Evolutionary conservation across 2,797 vertebrate genomes (phyloP).

Genomic region (Notamacropus eugenii): DNA sequence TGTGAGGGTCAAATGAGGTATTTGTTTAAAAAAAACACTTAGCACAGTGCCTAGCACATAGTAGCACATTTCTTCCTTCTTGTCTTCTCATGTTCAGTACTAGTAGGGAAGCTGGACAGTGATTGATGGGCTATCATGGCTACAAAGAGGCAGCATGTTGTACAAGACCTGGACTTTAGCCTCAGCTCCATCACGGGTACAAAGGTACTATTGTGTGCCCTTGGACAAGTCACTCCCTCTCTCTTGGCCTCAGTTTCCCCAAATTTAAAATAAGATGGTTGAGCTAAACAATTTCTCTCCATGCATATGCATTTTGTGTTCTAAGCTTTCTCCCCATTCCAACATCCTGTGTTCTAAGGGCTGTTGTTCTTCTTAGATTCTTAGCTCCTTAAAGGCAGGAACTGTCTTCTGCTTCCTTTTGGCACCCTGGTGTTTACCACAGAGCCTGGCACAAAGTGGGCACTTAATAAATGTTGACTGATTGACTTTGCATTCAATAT

Average conservation of each 20-base stretch:
- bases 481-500: neutral
- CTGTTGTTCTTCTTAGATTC: neutral
- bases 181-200: neutral
- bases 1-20: neutral
- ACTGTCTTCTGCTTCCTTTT: neutral
- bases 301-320: neutral
- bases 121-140: neutral
- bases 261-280: neutral
- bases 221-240: neutral
- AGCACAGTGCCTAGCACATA: neutral
- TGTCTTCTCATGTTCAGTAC: neutral
- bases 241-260: neutral
- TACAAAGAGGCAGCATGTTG: neutral
- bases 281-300: neutral
- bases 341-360: neutral
- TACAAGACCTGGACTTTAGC: neutral
- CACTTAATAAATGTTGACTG: neutral
- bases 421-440: neutral
- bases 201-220: neutral
- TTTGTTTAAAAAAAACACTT: neutral
- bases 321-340: neutral
- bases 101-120: neutral
- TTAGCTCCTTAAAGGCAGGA: neutral
- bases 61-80: neutral
- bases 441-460: neutral